A percentile compares a stretch with the other conserved stretches of the same genome.
These are phyloP conservation scores for Malthinus seriepunctatus DNA, from an alignment of 2,888 invertebrate species.

Conservation along the genomic window DNA sequence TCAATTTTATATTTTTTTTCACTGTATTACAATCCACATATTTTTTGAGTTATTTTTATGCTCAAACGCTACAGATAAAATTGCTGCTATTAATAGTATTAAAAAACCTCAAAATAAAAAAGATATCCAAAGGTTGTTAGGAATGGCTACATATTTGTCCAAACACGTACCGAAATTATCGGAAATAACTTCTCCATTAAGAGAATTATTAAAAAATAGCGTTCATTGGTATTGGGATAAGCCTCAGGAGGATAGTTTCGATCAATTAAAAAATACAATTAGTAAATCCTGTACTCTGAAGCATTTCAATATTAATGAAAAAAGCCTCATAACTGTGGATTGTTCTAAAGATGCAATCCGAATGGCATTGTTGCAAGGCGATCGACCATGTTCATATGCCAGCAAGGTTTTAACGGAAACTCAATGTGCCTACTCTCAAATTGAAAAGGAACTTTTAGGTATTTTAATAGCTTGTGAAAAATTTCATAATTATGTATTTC, in stretches of 20 bases:
- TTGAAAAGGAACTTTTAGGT: conserved; percentile 39
- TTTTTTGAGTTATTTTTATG: too few species aligned
- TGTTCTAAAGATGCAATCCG: conserved; percentile 31
- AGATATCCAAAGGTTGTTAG: conserved; percentile 28
- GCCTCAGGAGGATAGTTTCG: conserved; percentile 19
- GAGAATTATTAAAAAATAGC: conserved; percentile 24
- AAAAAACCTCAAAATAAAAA: conserved; percentile 15
- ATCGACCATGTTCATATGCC: conserved; percentile 33
- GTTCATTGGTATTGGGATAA: conserved; percentile 22
- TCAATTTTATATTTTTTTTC: too few species aligned
- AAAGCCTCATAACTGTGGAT: conserved; percentile 35
- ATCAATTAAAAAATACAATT: conserved; percentile 16
- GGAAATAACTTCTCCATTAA: background rate
- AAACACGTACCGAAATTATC: background rate
- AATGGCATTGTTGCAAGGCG: conserved; percentile 24
- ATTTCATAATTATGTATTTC: conserved; percentile 29
- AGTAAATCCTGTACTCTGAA: conserved; percentile 15
- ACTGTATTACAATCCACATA: too few species aligned
- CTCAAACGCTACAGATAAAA: too few species aligned
- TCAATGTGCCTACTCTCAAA: conserved; percentile 35
- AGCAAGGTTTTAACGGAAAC: conserved; percentile 34
- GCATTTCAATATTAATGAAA: conserved; percentile 30
- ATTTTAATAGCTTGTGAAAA: conserved; percentile 37
- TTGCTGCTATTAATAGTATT: conserved; percentile 32
- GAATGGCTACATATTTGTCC: conserved; percentile 6